These are phyloP conservation scores for Drosophila merina DNA, from an alignment of 2,888 invertebrate genomes.

Conservation along the genomic window DNA sequence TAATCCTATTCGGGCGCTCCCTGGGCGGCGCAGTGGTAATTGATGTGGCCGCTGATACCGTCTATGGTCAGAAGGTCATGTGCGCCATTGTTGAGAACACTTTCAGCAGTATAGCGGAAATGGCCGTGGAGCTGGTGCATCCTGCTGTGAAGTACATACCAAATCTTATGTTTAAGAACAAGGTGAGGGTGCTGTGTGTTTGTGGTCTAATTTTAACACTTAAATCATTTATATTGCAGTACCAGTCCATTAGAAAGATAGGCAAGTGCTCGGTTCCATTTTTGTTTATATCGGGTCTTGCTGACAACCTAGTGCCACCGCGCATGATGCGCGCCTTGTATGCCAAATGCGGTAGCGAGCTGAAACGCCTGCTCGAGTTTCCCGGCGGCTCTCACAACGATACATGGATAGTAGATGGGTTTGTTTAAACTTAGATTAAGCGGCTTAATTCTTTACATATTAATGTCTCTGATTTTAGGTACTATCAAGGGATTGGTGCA, in stretches of 20 bases:
- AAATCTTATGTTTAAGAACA: slow-evolving; percentile 94
- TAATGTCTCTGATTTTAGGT: slow-evolving; percentile 58
- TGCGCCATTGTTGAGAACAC: slow-evolving; percentile 97
- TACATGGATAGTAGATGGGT: slow-evolving; percentile 95
- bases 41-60: slow-evolving; percentile 91
- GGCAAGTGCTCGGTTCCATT: slow-evolving; percentile 90
- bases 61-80: slow-evolving; percentile 92
- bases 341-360: slow-evolving; percentile 89
- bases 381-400: slow-evolving; percentile 96
- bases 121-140: slow-evolving; percentile 90
- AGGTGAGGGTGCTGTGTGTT: slow-evolving; percentile 85
- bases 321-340: slow-evolving; percentile 94
- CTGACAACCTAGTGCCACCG: slow-evolving; percentile 95
- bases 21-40: slow-evolving; percentile 96
- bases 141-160: slow-evolving; percentile 91
- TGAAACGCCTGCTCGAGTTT: slow-evolving; percentile 91
- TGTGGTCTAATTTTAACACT: not conserved
- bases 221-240: slow-evolving; percentile 85
- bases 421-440: slow-evolving; percentile 74
- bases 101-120: slow-evolving; percentile 96
- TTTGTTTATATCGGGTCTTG: slow-evolving; percentile 94
- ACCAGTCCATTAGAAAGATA: slow-evolving; percentile 90
- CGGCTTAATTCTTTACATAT: not conserved
- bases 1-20: slow-evolving; percentile 94
- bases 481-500: slow-evolving; percentile 82